Conservation (phyloP, 2,113 vertebrate genomes). For the Thunnus maccoyii region DNA sequence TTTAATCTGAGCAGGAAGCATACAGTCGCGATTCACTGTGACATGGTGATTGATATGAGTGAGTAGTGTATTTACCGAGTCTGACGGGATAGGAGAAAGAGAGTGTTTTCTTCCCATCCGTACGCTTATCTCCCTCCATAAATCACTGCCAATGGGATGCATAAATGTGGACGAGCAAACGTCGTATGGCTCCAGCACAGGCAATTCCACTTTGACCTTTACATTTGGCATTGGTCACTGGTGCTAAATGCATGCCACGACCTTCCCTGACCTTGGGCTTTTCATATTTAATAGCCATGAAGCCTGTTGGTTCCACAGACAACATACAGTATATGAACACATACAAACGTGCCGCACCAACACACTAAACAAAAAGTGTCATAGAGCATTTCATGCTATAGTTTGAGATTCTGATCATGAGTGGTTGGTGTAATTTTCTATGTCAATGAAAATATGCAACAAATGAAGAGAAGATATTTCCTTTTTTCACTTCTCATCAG, state of each 20-base stretch:
- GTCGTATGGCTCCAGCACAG: constrained; percentile 70
- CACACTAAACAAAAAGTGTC: not conserved
- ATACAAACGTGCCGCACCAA: constrained; percentile 22
- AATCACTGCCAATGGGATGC: constrained; percentile 85
- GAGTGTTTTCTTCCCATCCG: constrained; percentile 85
- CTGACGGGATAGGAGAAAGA: constrained; percentile 85
- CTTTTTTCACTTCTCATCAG: constrained; percentile 45
- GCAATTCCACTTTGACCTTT: constrained; percentile 87
- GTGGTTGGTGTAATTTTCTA: constrained; percentile 7
- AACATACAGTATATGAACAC: constrained; percentile 28
- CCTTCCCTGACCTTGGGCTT: constrained; percentile 78
- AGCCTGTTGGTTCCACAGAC: constrained; percentile 54
- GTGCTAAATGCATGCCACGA: constrained; percentile 80
- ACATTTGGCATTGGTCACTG: constrained; percentile 81
- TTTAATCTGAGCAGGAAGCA: constrained; percentile 82
- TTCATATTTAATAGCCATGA: constrained; percentile 84
- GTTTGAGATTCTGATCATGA: constrained; percentile 40
- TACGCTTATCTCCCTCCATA: constrained; percentile 84
- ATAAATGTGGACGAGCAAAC: constrained; percentile 78
- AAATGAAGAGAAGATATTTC: constrained; percentile 30
- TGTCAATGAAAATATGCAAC: constrained; percentile 27
- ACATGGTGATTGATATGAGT: constrained; percentile 87
- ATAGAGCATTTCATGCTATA: constrained; percentile 24
- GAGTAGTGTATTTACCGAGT: constrained; percentile 85
- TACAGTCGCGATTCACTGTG: constrained; percentile 81